Evolutionary conservation across 2,797 vertebrate species (phyloP).

Genomic region (Myotis planiceps): DNA sequence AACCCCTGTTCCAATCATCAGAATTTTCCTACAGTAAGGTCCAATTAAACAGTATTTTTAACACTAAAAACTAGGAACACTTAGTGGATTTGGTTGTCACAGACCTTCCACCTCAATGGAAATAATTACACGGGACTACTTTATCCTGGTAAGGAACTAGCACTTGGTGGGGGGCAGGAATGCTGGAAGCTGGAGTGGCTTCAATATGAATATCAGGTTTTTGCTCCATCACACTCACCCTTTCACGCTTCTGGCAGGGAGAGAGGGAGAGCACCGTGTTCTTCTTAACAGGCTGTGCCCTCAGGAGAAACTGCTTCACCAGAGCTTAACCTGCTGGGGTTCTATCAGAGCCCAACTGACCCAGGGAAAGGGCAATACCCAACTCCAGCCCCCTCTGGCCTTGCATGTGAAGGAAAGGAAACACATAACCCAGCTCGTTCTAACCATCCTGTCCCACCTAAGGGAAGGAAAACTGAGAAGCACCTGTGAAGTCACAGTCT

Average conservation of each 20-base stretch:
- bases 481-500: no score
- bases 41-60: neutral
- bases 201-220: neutral
- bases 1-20: neutral
- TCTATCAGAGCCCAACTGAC: neutral
- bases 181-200: neutral
- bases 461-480: neutral
- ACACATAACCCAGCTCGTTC: neutral
- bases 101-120: neutral
- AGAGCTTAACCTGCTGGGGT: neutral
- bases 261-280: neutral
- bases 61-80: neutral
- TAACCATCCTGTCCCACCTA: neutral
- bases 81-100: neutral
- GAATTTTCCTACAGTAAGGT: neutral
- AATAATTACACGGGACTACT: neutral
- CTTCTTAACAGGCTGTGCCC: neutral
- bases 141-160: neutral
- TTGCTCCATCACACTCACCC: neutral
- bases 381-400: neutral
- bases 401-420: neutral
- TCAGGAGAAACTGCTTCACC: neutral
- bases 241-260: neutral
- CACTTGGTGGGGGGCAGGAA: neutral
- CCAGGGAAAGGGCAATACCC: neutral